These are phyloP conservation scores for Chaetura pelagica DNA, from an alignment of 2,113 vertebrate species.

Conservation along the genomic window DNA sequence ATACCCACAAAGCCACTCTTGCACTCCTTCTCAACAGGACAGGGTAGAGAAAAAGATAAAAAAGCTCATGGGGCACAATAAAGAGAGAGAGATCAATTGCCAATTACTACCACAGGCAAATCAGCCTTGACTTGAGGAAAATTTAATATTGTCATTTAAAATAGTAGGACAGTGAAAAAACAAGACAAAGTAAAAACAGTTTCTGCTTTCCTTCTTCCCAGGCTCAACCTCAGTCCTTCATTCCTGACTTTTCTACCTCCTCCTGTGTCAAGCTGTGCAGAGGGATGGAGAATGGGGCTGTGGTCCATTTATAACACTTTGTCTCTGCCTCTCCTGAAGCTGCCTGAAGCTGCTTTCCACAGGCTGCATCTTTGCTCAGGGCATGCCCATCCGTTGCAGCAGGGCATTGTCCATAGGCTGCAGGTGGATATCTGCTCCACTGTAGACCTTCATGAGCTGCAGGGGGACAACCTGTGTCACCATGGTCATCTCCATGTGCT, in stretches of 20 bases:
- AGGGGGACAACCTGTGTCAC: no score
- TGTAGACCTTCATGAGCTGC: no score
- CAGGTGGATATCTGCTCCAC: no score
- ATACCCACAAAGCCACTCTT: background rate
- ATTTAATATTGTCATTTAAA: background rate
- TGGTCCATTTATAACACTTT: no score
- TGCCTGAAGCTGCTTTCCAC: no score
- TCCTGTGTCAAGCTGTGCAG: no score
- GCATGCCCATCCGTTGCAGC: no score
- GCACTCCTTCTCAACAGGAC: background rate
- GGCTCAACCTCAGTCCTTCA: background rate
- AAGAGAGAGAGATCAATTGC: background rate
- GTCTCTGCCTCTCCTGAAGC: no score
- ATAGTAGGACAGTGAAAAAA: background rate
- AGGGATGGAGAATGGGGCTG: no score
- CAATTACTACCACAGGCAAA: background rate
- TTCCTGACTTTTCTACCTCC: background rate
- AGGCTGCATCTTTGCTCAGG: no score
- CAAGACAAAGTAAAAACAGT: background rate
- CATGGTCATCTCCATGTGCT: no score
- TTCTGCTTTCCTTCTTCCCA: background rate
- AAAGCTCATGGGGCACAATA: background rate
- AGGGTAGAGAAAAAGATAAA: background rate
- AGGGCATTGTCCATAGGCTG: no score
- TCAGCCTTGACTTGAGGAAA: background rate